Evolutionary conservation across 2,113 vertebrate genomes (phyloP).

Genomic region (Laticauda laticaudata): DNA sequence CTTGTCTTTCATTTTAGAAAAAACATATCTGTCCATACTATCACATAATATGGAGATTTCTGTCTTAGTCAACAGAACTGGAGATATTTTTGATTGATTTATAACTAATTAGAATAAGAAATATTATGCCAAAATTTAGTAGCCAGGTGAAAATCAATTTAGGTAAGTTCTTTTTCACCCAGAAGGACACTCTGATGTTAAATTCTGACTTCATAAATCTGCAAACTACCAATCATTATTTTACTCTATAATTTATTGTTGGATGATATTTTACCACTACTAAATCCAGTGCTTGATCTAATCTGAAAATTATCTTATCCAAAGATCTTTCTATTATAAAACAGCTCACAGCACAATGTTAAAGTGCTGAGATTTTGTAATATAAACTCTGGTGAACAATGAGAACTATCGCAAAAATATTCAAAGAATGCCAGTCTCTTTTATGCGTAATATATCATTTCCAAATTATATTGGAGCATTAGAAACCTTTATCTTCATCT

Average conservation of each 20-base stretch:
- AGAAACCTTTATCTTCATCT: conserved; percentile 22
- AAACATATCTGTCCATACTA: neutral
- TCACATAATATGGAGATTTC: neutral
- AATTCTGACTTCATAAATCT: neutral
- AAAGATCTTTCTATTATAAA: neutral
- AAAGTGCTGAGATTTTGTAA: neutral
- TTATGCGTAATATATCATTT: conserved; percentile 35
- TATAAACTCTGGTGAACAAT: conserved; percentile 36
- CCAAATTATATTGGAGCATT: neutral
- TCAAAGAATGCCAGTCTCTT: conserved; percentile 26
- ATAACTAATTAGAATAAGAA: conserved; percentile 5
- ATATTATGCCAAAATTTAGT: neutral
- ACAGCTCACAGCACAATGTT: conserved; percentile 10
- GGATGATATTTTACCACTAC: neutral
- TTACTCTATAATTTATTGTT: neutral
- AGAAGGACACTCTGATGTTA: neutral
- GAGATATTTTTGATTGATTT: neutral
- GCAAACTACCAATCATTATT: neutral
- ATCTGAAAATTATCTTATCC: conserved; percentile 2
- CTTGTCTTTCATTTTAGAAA: neutral
- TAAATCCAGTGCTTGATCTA: neutral
- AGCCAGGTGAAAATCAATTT: neutral
- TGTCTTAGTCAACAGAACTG: neutral
- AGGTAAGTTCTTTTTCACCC: neutral
- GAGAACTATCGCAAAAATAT: conserved; percentile 25